Evolutionary conservation across 1,140 invertebrate species (phyloP).

Genomic region (Gonioctena quinquepunctata): DNA sequence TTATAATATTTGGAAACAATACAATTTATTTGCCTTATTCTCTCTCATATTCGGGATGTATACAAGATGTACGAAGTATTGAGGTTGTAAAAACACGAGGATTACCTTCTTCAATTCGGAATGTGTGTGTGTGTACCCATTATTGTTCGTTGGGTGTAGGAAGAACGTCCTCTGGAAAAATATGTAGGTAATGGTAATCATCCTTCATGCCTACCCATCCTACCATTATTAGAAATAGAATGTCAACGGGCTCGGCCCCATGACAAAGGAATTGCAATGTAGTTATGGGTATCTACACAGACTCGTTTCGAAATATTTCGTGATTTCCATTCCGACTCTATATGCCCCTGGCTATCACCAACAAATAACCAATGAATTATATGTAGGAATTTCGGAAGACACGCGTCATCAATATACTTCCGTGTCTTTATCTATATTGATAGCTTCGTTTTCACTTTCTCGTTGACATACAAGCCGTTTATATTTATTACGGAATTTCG

Average conservation of each 20-base stretch:
- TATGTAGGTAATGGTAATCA: background rate
- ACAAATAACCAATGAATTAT: background rate
- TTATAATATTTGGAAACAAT: too few species aligned
- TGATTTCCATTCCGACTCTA: background rate
- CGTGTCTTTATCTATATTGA: background rate
- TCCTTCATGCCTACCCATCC: background rate
- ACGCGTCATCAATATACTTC: background rate
- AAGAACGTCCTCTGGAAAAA: background rate
- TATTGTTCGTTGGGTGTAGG: too few species aligned
- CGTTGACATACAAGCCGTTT: too few species aligned
- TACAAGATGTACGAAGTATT: too few species aligned
- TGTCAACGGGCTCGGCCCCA: background rate
- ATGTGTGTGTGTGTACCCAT: too few species aligned
- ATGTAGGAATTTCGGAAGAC: background rate
- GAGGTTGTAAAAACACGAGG: too few species aligned
- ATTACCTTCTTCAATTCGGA: too few species aligned
- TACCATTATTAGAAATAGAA: background rate
- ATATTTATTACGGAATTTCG: too few species aligned
- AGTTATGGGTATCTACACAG: background rate
- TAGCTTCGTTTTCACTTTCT: background rate
- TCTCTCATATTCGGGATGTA: too few species aligned
- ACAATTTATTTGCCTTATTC: too few species aligned
- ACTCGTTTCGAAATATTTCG: background rate
- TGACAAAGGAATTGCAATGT: background rate
- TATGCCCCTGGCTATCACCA: background rate